Conservation (phyloP, 2,888 invertebrate genomes). For the Scaptodrosophila latifasciaeformis region DNA sequence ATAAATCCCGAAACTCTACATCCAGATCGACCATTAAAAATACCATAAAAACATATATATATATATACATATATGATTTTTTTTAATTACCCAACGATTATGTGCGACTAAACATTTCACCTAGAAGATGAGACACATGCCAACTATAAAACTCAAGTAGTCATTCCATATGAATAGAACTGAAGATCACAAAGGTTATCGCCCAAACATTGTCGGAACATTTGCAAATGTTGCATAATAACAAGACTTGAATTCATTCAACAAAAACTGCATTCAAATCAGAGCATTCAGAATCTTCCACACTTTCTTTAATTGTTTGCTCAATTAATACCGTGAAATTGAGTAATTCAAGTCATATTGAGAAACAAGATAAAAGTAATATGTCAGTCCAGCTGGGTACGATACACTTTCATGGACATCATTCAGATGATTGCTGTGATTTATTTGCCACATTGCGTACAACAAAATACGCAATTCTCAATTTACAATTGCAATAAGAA, state of each 20-base stretch:
- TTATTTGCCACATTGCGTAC: slow-evolving; percentile 52
- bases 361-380: no score
- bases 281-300: slow-evolving; percentile 23
- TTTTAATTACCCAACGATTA: no score
- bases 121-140: slow-evolving; percentile 2
- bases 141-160: slow-evolving; percentile 6
- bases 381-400: no score
- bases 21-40: not conserved
- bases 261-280: slow-evolving; percentile 6
- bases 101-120: no score
- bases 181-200: slow-evolving; percentile 40
- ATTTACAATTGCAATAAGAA: slow-evolving; percentile 30
- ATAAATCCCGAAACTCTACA: not conserved
- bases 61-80: not conserved
- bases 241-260: slow-evolving; percentile 18
- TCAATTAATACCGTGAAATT: slow-evolving; percentile 31
- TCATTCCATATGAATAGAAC: slow-evolving; percentile 18
- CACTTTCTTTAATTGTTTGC: slow-evolving; percentile 17
- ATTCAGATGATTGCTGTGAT: slow-evolving; percentile 28
- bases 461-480: slow-evolving; percentile 33
- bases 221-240: not conserved
- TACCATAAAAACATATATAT: no score
- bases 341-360: slow-evolving; percentile 24
- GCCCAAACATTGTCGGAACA: no score
- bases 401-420: no score